Conservation (phyloP, 1,140 invertebrate genomes). For the Chymomyza costata region DNA sequence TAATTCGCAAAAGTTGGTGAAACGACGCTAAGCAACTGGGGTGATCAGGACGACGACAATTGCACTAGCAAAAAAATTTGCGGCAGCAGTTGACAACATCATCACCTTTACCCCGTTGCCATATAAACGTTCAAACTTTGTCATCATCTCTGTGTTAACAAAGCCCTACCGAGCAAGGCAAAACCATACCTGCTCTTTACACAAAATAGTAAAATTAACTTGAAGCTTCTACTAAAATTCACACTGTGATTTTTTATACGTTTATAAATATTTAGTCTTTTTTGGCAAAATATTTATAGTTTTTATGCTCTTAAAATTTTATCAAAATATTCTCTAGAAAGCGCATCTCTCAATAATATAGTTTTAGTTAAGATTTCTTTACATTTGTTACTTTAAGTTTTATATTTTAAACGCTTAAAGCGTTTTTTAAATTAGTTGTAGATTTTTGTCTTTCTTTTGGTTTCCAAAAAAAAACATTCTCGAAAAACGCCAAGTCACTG, state of each 20-base stretch:
- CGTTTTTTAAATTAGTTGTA: slow-evolving; percentile 21
- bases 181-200: no score
- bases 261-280: slow-evolving; percentile 8
- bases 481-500: slow-evolving; percentile 42
- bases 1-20: slow-evolving; percentile 91
- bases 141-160: no score
- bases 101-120: neutral
- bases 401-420: slow-evolving; percentile 16
- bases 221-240: no score
- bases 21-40: slow-evolving; percentile 81
- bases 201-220: no score
- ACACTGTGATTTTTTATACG: slow-evolving; percentile 38
- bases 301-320: neutral
- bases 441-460: slow-evolving; percentile 10
- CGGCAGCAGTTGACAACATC: slow-evolving; percentile 59
- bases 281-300: neutral
- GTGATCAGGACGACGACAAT: slow-evolving; percentile 4
- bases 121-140: slow-evolving; percentile 32
- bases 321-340: no score
- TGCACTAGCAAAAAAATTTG: slow-evolving; percentile 32
- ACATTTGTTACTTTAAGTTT: slow-evolving; percentile 12
- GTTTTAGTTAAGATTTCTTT: slow-evolving; percentile 17
- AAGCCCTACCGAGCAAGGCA: no score
- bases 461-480: slow-evolving; percentile 10
- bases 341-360: slow-evolving; percentile 33